phyloP scores from a whole-genome alignment of 2,113 vertebrate genomes.

The Oostethus manadensis region DNA sequence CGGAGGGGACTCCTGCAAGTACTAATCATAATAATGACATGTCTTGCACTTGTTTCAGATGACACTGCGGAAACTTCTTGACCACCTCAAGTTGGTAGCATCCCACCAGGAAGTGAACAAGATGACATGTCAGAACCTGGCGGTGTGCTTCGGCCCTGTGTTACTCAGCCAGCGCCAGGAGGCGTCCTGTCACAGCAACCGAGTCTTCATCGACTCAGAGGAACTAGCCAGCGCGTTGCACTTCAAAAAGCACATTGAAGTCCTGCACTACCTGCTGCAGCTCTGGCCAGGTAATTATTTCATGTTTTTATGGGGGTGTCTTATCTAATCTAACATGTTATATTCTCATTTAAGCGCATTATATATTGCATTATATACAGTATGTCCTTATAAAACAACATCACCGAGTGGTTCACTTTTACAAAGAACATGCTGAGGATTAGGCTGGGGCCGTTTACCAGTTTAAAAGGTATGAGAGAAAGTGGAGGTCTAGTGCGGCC shows the following conservation, averaged over 20 bases:
- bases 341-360: too few relatives aligned
- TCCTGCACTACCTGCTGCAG: constrained; percentile 95
- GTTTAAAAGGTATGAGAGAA: too few relatives aligned
- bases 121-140: constrained; percentile 98
- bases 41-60: constrained; percentile 64
- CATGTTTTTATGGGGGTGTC: background rate
- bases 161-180: constrained; percentile 92
- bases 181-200: constrained; percentile 83
- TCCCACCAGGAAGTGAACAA: constrained; percentile 93
- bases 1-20: constrained; percentile 11
- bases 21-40: constrained; percentile 40
- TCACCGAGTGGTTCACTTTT: too few relatives aligned
- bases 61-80: constrained; percentile 86
- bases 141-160: constrained; percentile 95
- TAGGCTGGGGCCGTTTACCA: too few relatives aligned
- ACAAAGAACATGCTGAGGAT: too few relatives aligned
- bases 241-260: constrained; percentile 99
- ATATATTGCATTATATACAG: too few relatives aligned
- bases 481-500: too few relatives aligned
- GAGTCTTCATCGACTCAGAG: constrained; percentile 93
- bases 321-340: too few relatives aligned
- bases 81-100: constrained; percentile 93
- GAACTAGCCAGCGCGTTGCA: constrained; percentile 94
- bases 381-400: too few relatives aligned
- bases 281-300: constrained; percentile 88